Percentiles rank a stretch among this genome's conserved stretches.
phyloP scores from a whole-genome alignment of 2,888 invertebrate species.

The Ophion ventricosus region DNA sequence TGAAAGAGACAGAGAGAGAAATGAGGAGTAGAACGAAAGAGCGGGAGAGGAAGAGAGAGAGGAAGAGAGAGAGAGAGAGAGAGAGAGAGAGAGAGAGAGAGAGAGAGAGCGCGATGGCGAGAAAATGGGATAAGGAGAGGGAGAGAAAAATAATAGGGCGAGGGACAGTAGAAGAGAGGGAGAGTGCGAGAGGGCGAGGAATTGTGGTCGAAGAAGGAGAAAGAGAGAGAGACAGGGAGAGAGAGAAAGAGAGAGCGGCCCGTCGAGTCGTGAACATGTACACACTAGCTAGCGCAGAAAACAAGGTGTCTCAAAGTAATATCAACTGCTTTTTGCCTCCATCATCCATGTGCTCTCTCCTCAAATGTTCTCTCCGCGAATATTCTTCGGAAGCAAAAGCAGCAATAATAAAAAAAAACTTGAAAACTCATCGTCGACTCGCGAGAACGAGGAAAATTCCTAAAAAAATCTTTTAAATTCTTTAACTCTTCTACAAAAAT shows the following conservation, averaged over 20 bases:
- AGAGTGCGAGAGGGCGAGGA: constrained; percentile 29
- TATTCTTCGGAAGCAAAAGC: background rate
- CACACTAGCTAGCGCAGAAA: constrained; percentile 66
- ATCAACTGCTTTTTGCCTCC: constrained; percentile 64
- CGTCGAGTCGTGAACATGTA: constrained; percentile 10
- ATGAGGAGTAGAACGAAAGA: constrained; percentile 19
- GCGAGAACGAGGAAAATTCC: background rate
- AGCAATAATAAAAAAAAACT: background rate
- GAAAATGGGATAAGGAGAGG: constrained; percentile 42
- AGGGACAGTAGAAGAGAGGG: constrained; percentile 15
- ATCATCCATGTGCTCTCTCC: constrained; percentile 58
- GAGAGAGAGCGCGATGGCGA: constrained; percentile 15
- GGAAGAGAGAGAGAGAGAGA: constrained; percentile 42
- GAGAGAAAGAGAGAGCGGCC: constrained; percentile 37
- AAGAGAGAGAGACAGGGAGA: too few relatives aligned
- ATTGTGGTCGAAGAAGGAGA: constrained; percentile 45
- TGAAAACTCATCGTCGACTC: background rate
- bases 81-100: constrained; percentile 11
- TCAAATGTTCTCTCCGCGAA: background rate
- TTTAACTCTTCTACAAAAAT: background rate
- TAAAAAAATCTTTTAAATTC: background rate
- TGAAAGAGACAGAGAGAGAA: constrained; percentile 49
- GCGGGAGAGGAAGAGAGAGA: constrained; percentile 11
- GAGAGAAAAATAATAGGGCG: constrained; percentile 48
- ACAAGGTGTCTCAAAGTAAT: constrained; percentile 73